Evolutionary conservation across 2,113 vertebrate species (phyloP), one percentile per base, ranked within the genome.

Genomic region (Oncorhynchus tshawytscha): DNA sequence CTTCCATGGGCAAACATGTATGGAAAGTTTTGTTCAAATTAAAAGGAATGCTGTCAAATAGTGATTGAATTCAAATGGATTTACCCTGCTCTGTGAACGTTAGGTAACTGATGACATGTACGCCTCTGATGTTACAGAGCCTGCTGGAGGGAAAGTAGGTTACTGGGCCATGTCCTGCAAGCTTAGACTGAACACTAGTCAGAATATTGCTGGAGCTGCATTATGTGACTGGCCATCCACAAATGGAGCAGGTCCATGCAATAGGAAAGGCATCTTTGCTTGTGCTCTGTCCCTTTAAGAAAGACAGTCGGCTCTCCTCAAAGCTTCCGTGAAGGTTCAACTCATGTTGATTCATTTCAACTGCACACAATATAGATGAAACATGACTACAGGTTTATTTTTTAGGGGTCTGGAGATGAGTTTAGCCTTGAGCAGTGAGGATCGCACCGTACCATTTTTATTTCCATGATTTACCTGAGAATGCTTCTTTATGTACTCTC

Each of bases 161-260:
- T 95, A 97, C 94, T 97, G 93, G 96, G 96, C 92, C 95, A 95
- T 93, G 94, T 95, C 93, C 95, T 95, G 94, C 93, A 93, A 93
- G 94, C 95, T 95, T 94, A 95, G 94, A 94, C 89, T 93, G 92
- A 93, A 93, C 85, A 90, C 92, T 91, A 93, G 93, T 92, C 91
- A 67, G 88, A 75, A 88, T 91, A 90, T 93, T 92, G 91, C 93
- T 92, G 81, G 88, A 92, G 92, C 87, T 90, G 89, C 91, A 93
- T 88, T 87, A 83, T 88, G 94, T 96, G 96, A 96, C 96, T 93
- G 85, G 92, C 89, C 94, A 93, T 79, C 94, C 95, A 93, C 76
- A 97, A 97, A 90, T 95, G 94, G 88, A 72, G 80, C 9, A 68
- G 72, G 79, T 13, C 73, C 70, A 70, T 29, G 65, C 82, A 73